Evolutionary conservation across 1,140 invertebrate genomes (phyloP), one percentile per base, ranked within the genome.

Genomic region (Pomacea maculata): DNA sequence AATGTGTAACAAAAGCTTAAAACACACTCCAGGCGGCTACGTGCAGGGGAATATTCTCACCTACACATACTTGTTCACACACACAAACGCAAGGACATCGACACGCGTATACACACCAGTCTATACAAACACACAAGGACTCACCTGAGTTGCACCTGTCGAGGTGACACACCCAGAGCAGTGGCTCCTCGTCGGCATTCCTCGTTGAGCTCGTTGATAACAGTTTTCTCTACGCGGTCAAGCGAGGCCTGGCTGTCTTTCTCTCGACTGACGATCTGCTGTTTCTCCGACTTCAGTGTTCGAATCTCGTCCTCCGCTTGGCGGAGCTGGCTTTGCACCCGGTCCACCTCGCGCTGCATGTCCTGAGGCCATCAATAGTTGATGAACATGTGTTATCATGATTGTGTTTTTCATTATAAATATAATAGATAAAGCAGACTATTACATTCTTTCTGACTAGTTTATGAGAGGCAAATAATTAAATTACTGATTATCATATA

Each of bases 161-260:
- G 79, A 17, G 89, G 88, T 71, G 73, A 81, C 12, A 88, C 82
- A 9, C 90, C 89, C 6, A 90, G 72, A 11, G 90, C 29, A 19
- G 79, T 76, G 0, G 89, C 85, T 45, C 86, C 86, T 73, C 84
- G 86, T 19, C 87, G 74, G 80, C 89, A 90, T 73, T 90, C 90
- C 19, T 91, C 89, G 75, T 91, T 90, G 45, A 91, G 86, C 74
- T 90, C 90, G 61, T 87, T 85, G 57, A 90, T 82, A 11, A 90
- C 81, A 9, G 85, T 89, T 73, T 86, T 81, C 76, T 91, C 90
- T 2, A 84, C 82, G n/a, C 84, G 80, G 21, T 91, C 89, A n/a
- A 87, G 74, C 5, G 79, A 72, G n/a, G 79, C 54, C 29, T 57
- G 68, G 61, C 77, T 82, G 34, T 90, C 87, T 29, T 83, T 82